Evolutionary conservation across 2,888 invertebrate species (phyloP), one percentile per base, ranked within the genome.

Genomic region (Drosophila eohydei): DNA sequence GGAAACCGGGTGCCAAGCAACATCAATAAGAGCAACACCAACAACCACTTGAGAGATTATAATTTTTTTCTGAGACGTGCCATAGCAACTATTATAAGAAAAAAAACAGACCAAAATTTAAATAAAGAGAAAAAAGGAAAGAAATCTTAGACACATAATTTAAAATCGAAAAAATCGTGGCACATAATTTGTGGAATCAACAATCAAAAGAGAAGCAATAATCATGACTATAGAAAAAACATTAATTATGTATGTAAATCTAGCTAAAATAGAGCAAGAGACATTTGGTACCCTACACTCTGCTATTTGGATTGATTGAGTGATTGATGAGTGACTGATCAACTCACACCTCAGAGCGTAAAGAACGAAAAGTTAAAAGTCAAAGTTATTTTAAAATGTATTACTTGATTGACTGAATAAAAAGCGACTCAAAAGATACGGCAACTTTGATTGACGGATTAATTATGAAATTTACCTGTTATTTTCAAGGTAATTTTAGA

Each of bases 1-100:
- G 14, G 14, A 65, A 58, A 44, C 28, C 40, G 54, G 40, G 21
- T 36, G 57, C 36, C 57, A 51, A 56, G 38, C 58, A 68, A 70
- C 56, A 70, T 52, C 59, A 62, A 65, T 54, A 34, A 58, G 61
- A 59, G 50, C 48, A 70, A 65, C 50, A 40, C 26, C 40, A 66
- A 59, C 67, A 69, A 80, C 79, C 81, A 83, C 83, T 83, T 81
- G 87, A 74, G 70, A 71, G 87, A 81, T 77, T 83, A 78, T 41
- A 46, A 36, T 50, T 44, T 57, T 41, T 56, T 51, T 54, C 3
- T n/a, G 6, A 75, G 38, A 60, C 66, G 46, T 58, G 61, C 50
- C 32, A 16, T 16, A 32, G 30, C 30, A 48, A 30, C 48, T 12
- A 50, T 32, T 16, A 26, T 16, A 50, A 50, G 34, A 30, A 9